Base-by-base conservation (phyloP, 2,888 invertebrate species). In the Andrena bucephala region DNA sequence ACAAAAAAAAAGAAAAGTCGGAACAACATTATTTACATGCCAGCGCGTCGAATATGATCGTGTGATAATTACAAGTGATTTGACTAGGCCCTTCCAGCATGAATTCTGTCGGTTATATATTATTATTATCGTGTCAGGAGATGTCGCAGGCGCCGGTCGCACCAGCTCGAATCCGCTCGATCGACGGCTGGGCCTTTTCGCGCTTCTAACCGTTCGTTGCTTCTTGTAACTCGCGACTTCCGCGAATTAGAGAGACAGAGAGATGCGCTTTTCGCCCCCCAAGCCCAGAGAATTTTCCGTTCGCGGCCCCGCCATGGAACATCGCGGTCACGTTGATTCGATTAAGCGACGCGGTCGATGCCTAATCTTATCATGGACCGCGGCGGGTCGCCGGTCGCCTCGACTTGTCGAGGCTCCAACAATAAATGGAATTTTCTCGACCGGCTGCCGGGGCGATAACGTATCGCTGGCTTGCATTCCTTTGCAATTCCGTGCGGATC, bases 21-120 rank as follows among this genome's bases (percentile, higher is more conserved):
- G 42, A 54, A 48, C 31, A 74, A 75, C 77, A 87, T 90, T 89
- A 87, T 90, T 89, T 92, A 90, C 88, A 90, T 91, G 88, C 92
- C 92, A 93, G 91, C 90, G 90, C 89, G 90, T 91, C 90, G 89
- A 91, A 91, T 92, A 89, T 90, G 92, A 91, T 91, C 87, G 92
- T 92, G 93, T 94, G 93, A 94, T 93, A 93, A 92, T 92, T 91
- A 88, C 90, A 92, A 93, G 92, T 92, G 92, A 93, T 92, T 93
- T 91, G 93, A 93, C 90, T 90, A 92, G 91, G 89, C 92, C 92
- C 91, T 91, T 90, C 90, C 90, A 81, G 87, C 57, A 85, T 82
- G 80, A 84, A 81, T 84, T 71, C 68, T 74, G 70, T 83, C 76
- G 83, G 69, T 85, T 88, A 81, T 79, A 77, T 57, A 79, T 79